Conservation (phyloP, 2,888 invertebrate genomes). For the Strigamia maritima region DNA sequence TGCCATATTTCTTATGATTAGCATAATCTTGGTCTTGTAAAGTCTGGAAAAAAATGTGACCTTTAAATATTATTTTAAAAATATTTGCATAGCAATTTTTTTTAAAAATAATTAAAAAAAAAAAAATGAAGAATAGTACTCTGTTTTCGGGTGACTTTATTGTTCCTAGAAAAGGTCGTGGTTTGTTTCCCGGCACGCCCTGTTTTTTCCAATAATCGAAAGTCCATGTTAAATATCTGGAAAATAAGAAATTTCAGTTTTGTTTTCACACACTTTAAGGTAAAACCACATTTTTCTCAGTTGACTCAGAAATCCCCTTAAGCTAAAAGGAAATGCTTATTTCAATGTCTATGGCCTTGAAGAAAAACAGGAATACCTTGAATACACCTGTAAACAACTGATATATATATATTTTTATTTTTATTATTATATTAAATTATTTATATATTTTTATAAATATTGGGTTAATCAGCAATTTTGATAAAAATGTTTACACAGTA, state of each 20-base stretch:
- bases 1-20: not conserved
- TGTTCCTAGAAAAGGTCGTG: not conserved
- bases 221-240: conserved; percentile 30
- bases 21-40: not conserved
- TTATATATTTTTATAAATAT: not conserved
- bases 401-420: not conserved
- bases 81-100: no score
- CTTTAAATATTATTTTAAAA: no score
- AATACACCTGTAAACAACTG: not conserved
- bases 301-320: not conserved
- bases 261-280: no score
- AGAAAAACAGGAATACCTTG: not conserved
- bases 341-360: not conserved
- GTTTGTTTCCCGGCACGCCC: conserved; percentile 26
- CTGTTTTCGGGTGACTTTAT: not conserved
- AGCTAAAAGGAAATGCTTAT: not conserved
- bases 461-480: no score
- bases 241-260: not conserved
- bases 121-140: not conserved
- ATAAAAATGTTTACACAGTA: no score
- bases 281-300: no score
- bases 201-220: conserved; percentile 31
- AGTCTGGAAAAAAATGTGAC: not conserved
- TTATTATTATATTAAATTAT: no score
- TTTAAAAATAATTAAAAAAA: no score